A percentile compares a stretch with the other conserved stretches of the same genome.
These are phyloP conservation scores for Synanceia verrucosa DNA, from an alignment of 2,797 vertebrate species.

Conservation along the genomic window DNA sequence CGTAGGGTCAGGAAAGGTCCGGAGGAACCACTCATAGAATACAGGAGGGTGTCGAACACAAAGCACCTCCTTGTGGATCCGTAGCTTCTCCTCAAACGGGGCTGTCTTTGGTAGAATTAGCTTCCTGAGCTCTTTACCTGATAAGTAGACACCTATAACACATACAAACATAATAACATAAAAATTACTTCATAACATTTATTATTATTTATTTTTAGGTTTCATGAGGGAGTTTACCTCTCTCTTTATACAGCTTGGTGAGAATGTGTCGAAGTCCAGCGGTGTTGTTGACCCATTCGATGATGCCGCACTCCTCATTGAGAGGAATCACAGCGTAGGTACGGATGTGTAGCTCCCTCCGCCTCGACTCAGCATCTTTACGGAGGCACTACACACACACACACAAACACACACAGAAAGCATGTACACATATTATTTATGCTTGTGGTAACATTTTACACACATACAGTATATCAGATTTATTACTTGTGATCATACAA, in stretches of 20 bases:
- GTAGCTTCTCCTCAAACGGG: slow-evolving; percentile 90
- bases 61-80: slow-evolving; percentile 91
- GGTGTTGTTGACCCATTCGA: slow-evolving; percentile 99
- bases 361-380: slow-evolving; percentile 97
- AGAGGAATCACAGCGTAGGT: slow-evolving; percentile 97
- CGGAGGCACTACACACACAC: slow-evolving; percentile 87
- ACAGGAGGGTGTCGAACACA: slow-evolving; percentile 91
- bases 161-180: background rate
- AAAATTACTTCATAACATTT: background rate
- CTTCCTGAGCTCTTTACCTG: slow-evolving; percentile 93
- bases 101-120: slow-evolving; percentile 92
- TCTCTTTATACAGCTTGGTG: slow-evolving; percentile 96
- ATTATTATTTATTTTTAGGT: no score
- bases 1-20: slow-evolving; percentile 95
- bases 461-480: background rate
- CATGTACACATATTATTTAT: slow-evolving; percentile 27
- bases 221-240: slow-evolving; percentile 80
- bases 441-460: background rate
- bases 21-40: slow-evolving; percentile 97
- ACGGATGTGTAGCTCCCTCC: slow-evolving; percentile 94
- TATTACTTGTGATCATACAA: background rate
- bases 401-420: slow-evolving; percentile 55
- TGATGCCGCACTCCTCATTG: slow-evolving; percentile 97
- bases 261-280: slow-evolving; percentile 94
- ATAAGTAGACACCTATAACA: slow-evolving; percentile 88